A percentile compares a stretch with the other conserved stretches of the same genome.
Evolutionary conservation across 2,113 vertebrate species (phyloP).

Genomic region (Heteronetta atricapilla): DNA sequence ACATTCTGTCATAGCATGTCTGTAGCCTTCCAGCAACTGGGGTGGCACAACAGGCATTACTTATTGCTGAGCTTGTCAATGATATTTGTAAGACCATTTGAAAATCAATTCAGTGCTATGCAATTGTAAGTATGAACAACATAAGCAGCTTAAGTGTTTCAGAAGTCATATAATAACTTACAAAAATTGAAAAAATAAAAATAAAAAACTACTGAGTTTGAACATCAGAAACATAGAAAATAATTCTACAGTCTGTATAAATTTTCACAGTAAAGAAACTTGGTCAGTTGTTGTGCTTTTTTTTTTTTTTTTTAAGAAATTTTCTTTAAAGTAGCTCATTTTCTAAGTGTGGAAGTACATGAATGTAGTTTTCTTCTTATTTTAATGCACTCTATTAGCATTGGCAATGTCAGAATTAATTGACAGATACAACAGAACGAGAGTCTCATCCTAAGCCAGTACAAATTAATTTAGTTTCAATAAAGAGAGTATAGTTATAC

Average conservation of each 20-base stretch:
- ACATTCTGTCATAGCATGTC: not conserved
- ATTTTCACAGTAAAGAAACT: not conserved
- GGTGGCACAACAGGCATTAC: not conserved
- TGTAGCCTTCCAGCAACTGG: not conserved
- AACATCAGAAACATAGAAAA: not conserved
- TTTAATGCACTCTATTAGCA: not conserved
- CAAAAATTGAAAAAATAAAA: not conserved
- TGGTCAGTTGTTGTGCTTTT: not conserved
- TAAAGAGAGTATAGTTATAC: not conserved
- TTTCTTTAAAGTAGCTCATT: not conserved
- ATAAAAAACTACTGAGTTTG: not conserved
- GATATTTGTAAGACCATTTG: not conserved
- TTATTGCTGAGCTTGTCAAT: not conserved
- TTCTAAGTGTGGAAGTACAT: not conserved
- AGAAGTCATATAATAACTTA: not conserved
- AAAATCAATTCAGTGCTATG: not conserved
- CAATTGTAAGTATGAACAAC: not conserved
- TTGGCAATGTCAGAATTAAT: not conserved
- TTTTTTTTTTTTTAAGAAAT: not conserved
- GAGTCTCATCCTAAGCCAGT: not conserved
- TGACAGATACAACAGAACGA: not conserved
- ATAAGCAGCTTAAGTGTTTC: not conserved
- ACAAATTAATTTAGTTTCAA: not conserved
- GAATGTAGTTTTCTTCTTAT: not conserved
- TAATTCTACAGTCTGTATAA: constrained; percentile 4